A percentile compares a stretch with the other conserved stretches of the same genome.
Evolutionary conservation across 2,888 invertebrate species (phyloP).

Genomic region (Drosophila mimica): DNA sequence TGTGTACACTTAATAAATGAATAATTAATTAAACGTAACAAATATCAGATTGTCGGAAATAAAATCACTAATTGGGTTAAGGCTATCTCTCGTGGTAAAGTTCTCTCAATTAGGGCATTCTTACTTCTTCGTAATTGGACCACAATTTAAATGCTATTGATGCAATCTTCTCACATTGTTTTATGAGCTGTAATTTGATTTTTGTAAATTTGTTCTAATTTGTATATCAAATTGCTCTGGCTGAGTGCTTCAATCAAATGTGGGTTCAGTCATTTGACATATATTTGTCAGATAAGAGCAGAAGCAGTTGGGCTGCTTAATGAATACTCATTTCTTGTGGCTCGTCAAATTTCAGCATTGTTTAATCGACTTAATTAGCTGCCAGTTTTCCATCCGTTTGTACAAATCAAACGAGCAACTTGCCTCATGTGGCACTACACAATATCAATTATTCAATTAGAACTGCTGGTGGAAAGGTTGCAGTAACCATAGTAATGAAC

Average conservation of each 20-base stretch:
- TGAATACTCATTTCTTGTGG: slow-evolving; percentile 9
- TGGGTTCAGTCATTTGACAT: slow-evolving; percentile 9
- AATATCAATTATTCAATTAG: slow-evolving; percentile 56
- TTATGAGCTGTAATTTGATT: slow-evolving; percentile 13
- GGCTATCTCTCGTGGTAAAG: not conserved
- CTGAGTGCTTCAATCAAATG: slow-evolving; percentile 9
- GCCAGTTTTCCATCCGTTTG: slow-evolving; percentile 23
- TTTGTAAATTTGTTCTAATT: slow-evolving; percentile 26
- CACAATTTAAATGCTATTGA: not conserved
- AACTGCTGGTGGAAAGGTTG: not conserved
- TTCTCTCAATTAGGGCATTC: not conserved
- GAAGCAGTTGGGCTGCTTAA: slow-evolving; percentile 7
- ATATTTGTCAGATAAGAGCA: slow-evolving; percentile 21
- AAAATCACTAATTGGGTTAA: not conserved
- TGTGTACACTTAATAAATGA: not conserved
- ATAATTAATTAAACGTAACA: not conserved
- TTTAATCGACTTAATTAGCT: slow-evolving; percentile 53
- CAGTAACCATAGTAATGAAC: slow-evolving; percentile 40
- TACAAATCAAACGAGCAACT: slow-evolving; percentile 36
- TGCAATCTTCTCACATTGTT: not conserved
- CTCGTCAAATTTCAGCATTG: slow-evolving; percentile 19
- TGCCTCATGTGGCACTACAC: slow-evolving; percentile 43
- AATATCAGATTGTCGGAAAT: not conserved
- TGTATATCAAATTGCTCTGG: slow-evolving; percentile 14
- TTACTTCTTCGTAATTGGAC: not conserved